Evolutionary conservation across 1,140 invertebrate genomes (phyloP), one percentile per base, ranked within the genome.

Genomic region (Brachionus rotundiformis): DNA sequence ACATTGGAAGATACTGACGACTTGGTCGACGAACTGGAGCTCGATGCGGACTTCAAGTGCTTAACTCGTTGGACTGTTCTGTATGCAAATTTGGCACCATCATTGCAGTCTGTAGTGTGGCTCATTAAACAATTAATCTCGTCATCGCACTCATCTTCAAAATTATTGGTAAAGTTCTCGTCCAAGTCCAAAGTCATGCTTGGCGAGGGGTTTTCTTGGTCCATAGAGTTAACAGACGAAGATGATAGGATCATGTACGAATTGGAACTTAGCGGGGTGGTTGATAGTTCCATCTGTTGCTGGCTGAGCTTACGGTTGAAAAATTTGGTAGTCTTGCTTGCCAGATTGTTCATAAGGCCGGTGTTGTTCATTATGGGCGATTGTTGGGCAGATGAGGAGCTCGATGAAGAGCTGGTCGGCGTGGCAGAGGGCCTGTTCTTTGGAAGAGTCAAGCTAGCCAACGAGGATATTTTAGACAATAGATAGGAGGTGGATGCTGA

Each of bases 401-500:
- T 73, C n/a, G 68, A 73, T 23, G 39, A 47, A 11, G 29, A 36
- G 65, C 39, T 73, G 19, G 68, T 47, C 25, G 68, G 36, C 3
- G 68, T 73, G 11, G n/a, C 25, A 10, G 68, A 44, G 1, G 33
- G 68, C 29, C 68, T 23, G 36, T 25, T 73, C 27, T 73, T 73
- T 11, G 33, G 68, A 7, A 73, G 19, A 25, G 68, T 73, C 41
- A 73, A 73, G 13, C 16, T 44, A 1, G 68, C 68, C 29, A 79
- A 54, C 10, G 76, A 79, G 25, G 29, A 23, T 36, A 79, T 79
- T 39, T 79, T 79, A 1, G 76, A 79, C 13, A 79, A 19, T 11
- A 79, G 31, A 59, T 79, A 79, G n/a, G 76, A 79, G 2, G 76
- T 79, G 10, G 76, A 79, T 25, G 76, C 76, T 6, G 76, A 79